phyloP scores from a whole-genome alignment of 2,888 invertebrate species.

The Synanthedon tipuliformis region DNA sequence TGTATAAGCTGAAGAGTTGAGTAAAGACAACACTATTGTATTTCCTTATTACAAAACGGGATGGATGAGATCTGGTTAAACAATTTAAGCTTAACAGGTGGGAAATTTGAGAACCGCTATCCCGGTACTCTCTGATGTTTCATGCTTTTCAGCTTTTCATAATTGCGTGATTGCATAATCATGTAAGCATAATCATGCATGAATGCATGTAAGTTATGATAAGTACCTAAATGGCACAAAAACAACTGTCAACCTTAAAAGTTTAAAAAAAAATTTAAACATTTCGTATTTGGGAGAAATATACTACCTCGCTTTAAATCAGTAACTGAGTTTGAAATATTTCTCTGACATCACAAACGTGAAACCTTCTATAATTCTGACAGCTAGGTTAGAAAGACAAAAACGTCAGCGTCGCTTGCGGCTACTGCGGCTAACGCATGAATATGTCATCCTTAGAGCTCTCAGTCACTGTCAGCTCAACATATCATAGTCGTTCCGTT shows the following conservation, averaged over 20 bases:
- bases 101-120: constrained; percentile 27
- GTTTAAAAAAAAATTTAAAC: no score
- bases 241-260: no score
- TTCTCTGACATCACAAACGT: not conserved
- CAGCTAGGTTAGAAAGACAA: constrained; percentile 6
- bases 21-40: constrained; percentile 10
- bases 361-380: no score
- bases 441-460: constrained; percentile 7
- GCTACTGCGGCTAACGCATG: constrained; percentile 3
- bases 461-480: constrained; percentile 12
- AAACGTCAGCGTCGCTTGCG: constrained; percentile 6
- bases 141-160: no score
- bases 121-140: no score
- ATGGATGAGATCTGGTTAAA: constrained; percentile 22
- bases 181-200: no score
- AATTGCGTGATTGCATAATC: no score
- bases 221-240: no score
- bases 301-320: no score
- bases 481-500: constrained; percentile 10
- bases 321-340: not conserved
- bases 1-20: constrained; percentile 5
- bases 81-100: constrained; percentile 37
- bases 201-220: no score
- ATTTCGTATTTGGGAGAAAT: no score
- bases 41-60: constrained; percentile 15